Evolutionary conservation across 2,888 invertebrate genomes (phyloP), one percentile per base, ranked within the genome.

Genomic region (Parapristionchus giblindavisi): DNA sequence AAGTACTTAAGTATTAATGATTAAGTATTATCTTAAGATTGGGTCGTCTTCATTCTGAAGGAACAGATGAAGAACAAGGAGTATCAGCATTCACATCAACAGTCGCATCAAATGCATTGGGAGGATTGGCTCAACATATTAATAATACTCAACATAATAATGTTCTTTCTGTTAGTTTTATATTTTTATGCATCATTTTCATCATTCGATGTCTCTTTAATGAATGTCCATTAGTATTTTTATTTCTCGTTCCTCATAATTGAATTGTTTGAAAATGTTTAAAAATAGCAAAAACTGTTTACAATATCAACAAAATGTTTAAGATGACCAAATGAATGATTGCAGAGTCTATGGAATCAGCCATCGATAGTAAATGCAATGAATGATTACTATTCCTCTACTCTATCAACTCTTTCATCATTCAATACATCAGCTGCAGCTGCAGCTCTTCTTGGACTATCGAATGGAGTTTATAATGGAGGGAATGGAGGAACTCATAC

Each of bases 351-450:
- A 24, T 84, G 84, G 79, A 79, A 82, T 75, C 87, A 88, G 75
- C 85, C 85, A 24, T 75, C 79, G 32, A 80, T 87, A 74, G 78
- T 86, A 48, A 80, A 81, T 36, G 85, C 86, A 32, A 85, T 87
- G 83, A 85, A 85, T 75, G 82, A 85, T 58, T 87, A 87, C 77
- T 87, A 87, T 79, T 78, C 80, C 17, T 78, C 79, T 17, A 77
- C 80, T 66, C 77, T 77, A 21, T 74, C 71, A 34, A 61, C 76
- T 27, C 79, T 79, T 68, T 78, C 75, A 51, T 80, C 78, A 75
- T 73, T 76, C 48, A 78, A 77, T 74, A 83, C 79, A 71, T 78
- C 79, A 21, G 81, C 84, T 0, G 84, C 82, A 0, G 80, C 84
- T 3, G 79, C 79, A 11, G 85, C 84, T 21, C 77, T 86, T 11